Conservation (phyloP, 2,888 invertebrate genomes). For the Eupithecia centaureata region DNA sequence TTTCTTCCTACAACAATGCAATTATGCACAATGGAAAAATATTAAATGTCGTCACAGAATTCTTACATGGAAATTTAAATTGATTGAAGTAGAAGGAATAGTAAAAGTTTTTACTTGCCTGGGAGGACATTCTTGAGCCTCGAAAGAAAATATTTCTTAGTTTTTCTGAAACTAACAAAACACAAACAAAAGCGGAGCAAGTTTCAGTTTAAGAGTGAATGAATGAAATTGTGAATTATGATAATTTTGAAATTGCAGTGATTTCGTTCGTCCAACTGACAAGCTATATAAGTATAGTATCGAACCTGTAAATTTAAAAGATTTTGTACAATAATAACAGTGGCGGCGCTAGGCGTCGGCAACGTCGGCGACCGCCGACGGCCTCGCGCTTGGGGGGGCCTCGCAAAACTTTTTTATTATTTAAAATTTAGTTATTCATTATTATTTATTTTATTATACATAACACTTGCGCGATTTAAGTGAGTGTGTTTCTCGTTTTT, state of each 20-base stretch:
- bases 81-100: background rate
- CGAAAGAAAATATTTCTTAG: constrained; percentile 12
- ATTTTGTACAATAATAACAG: too few relatives aligned
- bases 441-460: too few relatives aligned
- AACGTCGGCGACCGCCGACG: too few relatives aligned
- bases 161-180: constrained; percentile 48
- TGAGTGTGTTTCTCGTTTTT: too few relatives aligned
- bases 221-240: constrained; percentile 40
- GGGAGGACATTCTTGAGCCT: constrained; percentile 64
- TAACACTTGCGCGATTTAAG: too few relatives aligned
- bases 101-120: constrained; percentile 54
- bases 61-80: background rate
- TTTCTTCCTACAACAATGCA: constrained; percentile 67
- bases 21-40: constrained; percentile 14
- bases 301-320: too few relatives aligned
- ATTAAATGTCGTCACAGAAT: constrained; percentile 3
- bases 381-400: too few relatives aligned
- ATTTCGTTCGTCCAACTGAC: background rate
- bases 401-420: too few relatives aligned
- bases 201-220: constrained; percentile 55
- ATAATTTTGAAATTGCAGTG: background rate
- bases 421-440: too few relatives aligned
- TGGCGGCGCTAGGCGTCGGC: too few relatives aligned
- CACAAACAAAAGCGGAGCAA: constrained; percentile 49
- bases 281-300: background rate